Base-by-base conservation (phyloP, 2,888 invertebrate species). In the Mellilla xanthometata region DNA sequence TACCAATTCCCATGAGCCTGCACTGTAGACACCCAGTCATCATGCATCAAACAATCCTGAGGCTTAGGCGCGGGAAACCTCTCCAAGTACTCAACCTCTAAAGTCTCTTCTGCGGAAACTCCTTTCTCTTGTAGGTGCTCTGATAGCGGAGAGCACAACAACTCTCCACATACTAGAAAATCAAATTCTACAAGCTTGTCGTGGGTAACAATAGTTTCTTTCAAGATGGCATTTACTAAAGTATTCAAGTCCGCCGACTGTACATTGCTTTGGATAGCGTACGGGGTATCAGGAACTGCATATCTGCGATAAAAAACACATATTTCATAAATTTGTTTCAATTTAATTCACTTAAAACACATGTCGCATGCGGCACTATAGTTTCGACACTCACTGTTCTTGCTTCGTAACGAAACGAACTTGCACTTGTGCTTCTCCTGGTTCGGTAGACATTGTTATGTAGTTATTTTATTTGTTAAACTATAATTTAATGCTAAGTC, bases 1-100 rank as follows among this genome's bases (percentile, higher is more conserved):
- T 52, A 94, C 94, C 95, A 96, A 70, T 93, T 93, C 27, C 91
- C 92, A 50, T 90, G 85, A 27, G 93, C 91, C 60, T 95, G 93
- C 0, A 98, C 94, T 29, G 96, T 93, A 11, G 97, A 95, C n/a
- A 99, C 97, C 99, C 99, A 99, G 75, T 99, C 99, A 81, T 99
- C 97, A 68, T 99, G 98, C 76, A 96, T 91, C 55, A 99, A 89
- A 72, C 97, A 96, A 76, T 98, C 96, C 72, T 97, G 94, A 0
- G 99, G 98, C 66, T 96, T 93, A 0, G 99, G 99, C 0, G 98
- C 95, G 7, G 98, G 96, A 60, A 95, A 94, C 60, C 95, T 93
- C 73, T 97, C 95, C 12, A 99, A 89, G 82, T 99, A 99, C 81
- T 99, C 99, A 36, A 99, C 92, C 56, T 96, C 95, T 56, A 99